phyloP scores from a whole-genome alignment of 2,797 vertebrate genomes.

The Coilia nasus region DNA sequence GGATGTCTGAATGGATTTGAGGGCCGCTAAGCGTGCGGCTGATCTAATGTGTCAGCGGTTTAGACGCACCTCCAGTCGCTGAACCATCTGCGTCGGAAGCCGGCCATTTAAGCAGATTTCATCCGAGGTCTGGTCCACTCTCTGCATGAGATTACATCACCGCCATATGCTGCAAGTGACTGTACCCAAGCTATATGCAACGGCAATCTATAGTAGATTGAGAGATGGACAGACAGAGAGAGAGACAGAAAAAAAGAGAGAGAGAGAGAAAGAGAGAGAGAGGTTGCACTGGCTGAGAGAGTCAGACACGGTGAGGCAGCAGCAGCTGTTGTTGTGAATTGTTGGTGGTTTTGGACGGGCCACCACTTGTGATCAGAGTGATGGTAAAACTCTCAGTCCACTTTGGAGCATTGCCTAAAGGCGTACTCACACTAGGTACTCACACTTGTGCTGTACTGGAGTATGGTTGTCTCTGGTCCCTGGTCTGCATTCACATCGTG shows the following conservation, averaged over 20 bases:
- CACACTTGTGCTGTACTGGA: no score
- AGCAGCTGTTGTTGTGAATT: background rate
- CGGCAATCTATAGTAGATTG: constrained; percentile 1
- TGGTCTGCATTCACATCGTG: no score
- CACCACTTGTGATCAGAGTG: background rate
- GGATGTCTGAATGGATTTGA: constrained; percentile 47
- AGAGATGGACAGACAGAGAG: background rate
- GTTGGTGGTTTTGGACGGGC: background rate
- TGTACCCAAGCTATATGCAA: background rate
- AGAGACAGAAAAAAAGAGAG: background rate
- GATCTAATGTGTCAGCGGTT: constrained; percentile 49
- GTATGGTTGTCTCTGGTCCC: no score
- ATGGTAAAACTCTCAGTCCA: background rate
- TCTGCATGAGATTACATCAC: constrained; percentile 60
- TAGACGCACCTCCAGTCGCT: constrained; percentile 38
- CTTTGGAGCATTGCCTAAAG: background rate
- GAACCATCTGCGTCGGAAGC: constrained; percentile 44
- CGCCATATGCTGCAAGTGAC: constrained; percentile 54
- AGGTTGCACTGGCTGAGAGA: background rate
- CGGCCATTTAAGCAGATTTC: constrained; percentile 59
- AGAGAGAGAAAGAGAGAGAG: background rate
- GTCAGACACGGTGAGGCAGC: background rate
- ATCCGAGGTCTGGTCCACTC: constrained; percentile 41
- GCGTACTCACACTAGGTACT: no score
- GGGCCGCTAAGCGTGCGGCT: constrained; percentile 30